Evolutionary conservation across 2,888 invertebrate species (phyloP).

Genomic region (Ferdinandea cuprea): DNA sequence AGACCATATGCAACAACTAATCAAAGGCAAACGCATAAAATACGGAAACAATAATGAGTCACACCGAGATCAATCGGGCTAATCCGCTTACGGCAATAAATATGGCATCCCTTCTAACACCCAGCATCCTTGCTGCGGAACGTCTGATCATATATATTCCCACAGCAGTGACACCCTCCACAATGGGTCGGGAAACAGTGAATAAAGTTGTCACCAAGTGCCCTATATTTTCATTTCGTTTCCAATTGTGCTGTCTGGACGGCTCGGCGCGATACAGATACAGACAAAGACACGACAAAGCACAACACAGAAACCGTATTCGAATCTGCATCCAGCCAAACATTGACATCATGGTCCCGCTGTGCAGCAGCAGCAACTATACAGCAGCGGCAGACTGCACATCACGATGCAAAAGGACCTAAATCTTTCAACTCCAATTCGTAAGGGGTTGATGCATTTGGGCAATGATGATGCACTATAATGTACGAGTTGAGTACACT

Average conservation of each 20-base stretch:
- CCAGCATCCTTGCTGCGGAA: constrained; percentile 56
- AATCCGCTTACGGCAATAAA: constrained; percentile 71
- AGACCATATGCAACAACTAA: constrained; percentile 63
- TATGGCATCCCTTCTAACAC: constrained; percentile 62
- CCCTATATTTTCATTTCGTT: constrained; percentile 67
- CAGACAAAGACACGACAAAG: no score
- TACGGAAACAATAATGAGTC: constrained; percentile 68
- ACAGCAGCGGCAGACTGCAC: constrained; percentile 42
- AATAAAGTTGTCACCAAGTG: constrained; percentile 74
- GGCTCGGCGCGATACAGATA: constrained; percentile 1
- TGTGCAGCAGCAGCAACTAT: constrained; percentile 19
- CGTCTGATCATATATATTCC: constrained; percentile 61
- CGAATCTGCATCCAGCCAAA: constrained; percentile 39
- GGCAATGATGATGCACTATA: constrained; percentile 23
- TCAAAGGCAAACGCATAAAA: constrained; percentile 61
- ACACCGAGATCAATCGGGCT: constrained; percentile 67
- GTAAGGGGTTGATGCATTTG: constrained; percentile 61
- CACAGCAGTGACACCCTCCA: constrained; percentile 45
- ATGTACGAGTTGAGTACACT: constrained; percentile 8
- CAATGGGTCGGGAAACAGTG: constrained; percentile 37
- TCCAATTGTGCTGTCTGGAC: constrained; percentile 50
- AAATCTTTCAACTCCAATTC: constrained; percentile 69
- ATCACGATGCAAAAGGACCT: constrained; percentile 44
- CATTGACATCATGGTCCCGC: constrained; percentile 42
- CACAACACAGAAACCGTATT: not conserved